Percentiles rank a stretch among this genome's conserved stretches.
phyloP scores from a whole-genome alignment of 2,888 invertebrate species.

The Galeruca laticollis region DNA sequence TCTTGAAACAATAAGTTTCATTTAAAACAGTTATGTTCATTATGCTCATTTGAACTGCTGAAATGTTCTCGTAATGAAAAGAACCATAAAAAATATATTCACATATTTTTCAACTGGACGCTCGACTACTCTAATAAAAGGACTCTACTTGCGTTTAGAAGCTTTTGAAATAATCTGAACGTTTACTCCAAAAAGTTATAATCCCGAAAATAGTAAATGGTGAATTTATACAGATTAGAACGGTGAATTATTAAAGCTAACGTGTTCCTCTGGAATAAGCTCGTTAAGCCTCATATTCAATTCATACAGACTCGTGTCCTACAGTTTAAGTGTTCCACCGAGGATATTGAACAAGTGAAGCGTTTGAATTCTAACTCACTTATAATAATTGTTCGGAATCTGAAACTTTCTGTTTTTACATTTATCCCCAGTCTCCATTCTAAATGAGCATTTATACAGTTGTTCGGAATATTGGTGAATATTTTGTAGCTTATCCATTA shows the following conservation, averaged over 20 bases:
- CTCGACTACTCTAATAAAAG: not conserved
- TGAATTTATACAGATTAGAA: not conserved
- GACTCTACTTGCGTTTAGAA: not conserved
- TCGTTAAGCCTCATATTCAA: conserved; percentile 2
- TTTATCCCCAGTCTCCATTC: too few species aligned
- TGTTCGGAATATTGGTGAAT: too few species aligned
- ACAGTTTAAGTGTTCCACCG: not conserved
- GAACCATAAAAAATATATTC: not conserved
- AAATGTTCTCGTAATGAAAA: too few species aligned
- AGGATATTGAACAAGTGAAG: conserved; percentile 2
- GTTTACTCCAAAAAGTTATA: not conserved
- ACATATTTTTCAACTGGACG: not conserved
- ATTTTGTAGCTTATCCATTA: too few species aligned
- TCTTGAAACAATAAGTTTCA: too few species aligned
- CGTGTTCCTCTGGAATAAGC: not conserved
- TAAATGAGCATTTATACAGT: too few species aligned
- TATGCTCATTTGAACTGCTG: too few species aligned
- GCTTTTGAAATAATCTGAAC: not conserved
- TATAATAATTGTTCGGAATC: not conserved
- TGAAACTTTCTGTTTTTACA: not conserved
- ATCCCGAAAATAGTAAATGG: not conserved
- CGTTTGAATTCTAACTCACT: not conserved
- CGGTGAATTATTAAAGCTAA: not conserved
- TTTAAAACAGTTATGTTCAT: too few species aligned
- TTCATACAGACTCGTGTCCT: not conserved